Conservation (phyloP, 2,888 invertebrate genomes). For the Scaptodrosophila latifasciaeformis region DNA sequence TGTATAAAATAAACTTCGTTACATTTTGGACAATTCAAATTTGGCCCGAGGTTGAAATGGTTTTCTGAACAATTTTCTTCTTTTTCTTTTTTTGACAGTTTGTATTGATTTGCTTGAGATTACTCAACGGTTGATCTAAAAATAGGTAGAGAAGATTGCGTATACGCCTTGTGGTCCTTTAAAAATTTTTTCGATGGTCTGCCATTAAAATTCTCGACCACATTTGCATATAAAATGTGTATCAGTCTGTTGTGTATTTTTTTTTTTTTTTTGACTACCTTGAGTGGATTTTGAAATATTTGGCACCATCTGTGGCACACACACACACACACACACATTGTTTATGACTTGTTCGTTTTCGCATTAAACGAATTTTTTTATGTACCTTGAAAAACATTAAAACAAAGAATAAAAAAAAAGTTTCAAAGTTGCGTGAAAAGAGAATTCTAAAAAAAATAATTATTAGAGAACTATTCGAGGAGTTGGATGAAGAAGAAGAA, state of each 20-base stretch:
- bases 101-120: conserved; percentile 19
- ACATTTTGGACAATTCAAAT: conserved; percentile 60
- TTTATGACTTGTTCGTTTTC: conserved; percentile 45
- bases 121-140: no score
- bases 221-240: conserved; percentile 54
- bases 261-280: conserved; percentile 16
- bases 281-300: conserved; percentile 42
- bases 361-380: no score
- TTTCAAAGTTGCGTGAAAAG: neutral
- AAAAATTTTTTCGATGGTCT: neutral
- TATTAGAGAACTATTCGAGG: neutral
- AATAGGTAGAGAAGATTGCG: conserved; percentile 41
- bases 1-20: conserved; percentile 36
- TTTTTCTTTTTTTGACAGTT: conserved; percentile 42
- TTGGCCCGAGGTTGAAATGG: conserved; percentile 31
- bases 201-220: conserved; percentile 15
- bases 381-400: conserved; percentile 20
- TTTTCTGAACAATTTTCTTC: no score
- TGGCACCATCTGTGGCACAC: no score
- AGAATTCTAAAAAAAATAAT: neutral
- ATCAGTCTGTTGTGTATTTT: conserved; percentile 1
- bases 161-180: conserved; percentile 34
- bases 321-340: conserved; percentile 51
- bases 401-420: conserved; percentile 19
- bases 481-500: neutral